These are phyloP conservation scores for Phocides pigmalion DNA, from an alignment of 1,140 invertebrate genomes.

Conservation along the genomic window DNA sequence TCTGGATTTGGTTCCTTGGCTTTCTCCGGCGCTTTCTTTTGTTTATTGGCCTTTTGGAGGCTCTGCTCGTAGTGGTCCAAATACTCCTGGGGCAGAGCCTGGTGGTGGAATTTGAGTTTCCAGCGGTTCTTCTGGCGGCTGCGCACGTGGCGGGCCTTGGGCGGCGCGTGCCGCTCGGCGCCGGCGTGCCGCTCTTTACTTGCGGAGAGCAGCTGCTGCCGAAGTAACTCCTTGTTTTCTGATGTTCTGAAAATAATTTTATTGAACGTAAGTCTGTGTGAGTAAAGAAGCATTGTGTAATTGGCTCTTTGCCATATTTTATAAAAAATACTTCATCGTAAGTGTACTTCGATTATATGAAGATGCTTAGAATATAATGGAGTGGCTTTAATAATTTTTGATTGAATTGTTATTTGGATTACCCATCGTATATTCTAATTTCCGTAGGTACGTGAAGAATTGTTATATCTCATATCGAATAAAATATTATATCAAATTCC, in stretches of 20 bases:
- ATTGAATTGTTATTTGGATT: no score
- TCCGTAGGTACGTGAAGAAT: no score
- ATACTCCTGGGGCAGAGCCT: slow-evolving; percentile 91
- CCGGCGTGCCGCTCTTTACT: slow-evolving; percentile 61
- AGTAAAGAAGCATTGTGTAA: slow-evolving; percentile 10
- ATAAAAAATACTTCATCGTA: no score
- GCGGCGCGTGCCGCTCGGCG: slow-evolving; percentile 53
- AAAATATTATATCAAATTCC: no score
- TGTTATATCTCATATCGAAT: no score
- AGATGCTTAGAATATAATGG: no score
- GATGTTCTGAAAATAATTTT: slow-evolving; percentile 57
- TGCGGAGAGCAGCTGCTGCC: slow-evolving; percentile 69
- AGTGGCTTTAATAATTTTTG: no score
- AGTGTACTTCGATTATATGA: no score
- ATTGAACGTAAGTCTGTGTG: slow-evolving; percentile 1
- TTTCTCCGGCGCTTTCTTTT: slow-evolving; percentile 69
- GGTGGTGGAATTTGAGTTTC: slow-evolving; percentile 93
- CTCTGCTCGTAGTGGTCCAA: slow-evolving; percentile 91
- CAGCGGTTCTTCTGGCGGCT: slow-evolving; percentile 87
- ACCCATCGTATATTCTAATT: no score
- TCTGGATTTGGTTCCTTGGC: slow-evolving; percentile 66
- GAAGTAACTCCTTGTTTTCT: slow-evolving; percentile 73
- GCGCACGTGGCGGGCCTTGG: slow-evolving; percentile 67
- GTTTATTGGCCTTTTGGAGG: slow-evolving; percentile 79
- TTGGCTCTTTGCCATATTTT: slow-evolving; percentile 19